Evolutionary conservation across 2,797 vertebrate species (phyloP).

Genomic region (Salarias fasciatus): DNA sequence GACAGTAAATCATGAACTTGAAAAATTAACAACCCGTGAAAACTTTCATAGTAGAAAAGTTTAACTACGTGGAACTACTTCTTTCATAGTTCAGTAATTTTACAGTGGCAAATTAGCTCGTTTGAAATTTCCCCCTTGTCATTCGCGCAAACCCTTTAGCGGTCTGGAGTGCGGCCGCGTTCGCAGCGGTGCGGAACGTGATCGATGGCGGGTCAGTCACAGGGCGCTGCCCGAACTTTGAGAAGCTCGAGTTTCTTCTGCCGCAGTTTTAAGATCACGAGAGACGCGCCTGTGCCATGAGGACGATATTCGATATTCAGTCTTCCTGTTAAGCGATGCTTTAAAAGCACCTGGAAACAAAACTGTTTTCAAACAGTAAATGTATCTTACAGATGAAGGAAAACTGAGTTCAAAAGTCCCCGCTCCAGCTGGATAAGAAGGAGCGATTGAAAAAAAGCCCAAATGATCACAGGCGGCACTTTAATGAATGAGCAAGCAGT

Average conservation of each 20-base stretch:
- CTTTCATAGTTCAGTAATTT: not conserved
- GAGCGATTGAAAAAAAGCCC: not conserved
- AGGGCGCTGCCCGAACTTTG: too few species aligned
- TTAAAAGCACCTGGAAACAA: conserved; percentile 2
- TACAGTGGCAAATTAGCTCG: not conserved
- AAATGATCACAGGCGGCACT: conserved; percentile 9
- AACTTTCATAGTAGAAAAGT: not conserved
- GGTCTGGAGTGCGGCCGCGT: not conserved
- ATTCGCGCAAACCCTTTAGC: not conserved
- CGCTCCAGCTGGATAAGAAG: not conserved
- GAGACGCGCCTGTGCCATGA: too few species aligned
- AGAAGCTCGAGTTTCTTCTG: too few species aligned
- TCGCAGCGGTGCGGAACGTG: not conserved
- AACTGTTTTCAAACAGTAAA: conserved; percentile 25
- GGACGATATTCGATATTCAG: not conserved
- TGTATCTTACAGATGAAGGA: not conserved
- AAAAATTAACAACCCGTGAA: not conserved
- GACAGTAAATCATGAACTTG: not conserved
- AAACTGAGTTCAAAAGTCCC: not conserved
- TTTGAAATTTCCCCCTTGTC: not conserved
- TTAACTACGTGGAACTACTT: not conserved
- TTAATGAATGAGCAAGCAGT: conserved; percentile 19
- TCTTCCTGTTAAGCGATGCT: not conserved
- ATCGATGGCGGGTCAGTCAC: too few species aligned
- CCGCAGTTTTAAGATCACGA: too few species aligned